These are phyloP conservation scores for Lycaon pictus DNA, from an alignment of 2,113 vertebrate genomes.

Conservation along the genomic window DNA sequence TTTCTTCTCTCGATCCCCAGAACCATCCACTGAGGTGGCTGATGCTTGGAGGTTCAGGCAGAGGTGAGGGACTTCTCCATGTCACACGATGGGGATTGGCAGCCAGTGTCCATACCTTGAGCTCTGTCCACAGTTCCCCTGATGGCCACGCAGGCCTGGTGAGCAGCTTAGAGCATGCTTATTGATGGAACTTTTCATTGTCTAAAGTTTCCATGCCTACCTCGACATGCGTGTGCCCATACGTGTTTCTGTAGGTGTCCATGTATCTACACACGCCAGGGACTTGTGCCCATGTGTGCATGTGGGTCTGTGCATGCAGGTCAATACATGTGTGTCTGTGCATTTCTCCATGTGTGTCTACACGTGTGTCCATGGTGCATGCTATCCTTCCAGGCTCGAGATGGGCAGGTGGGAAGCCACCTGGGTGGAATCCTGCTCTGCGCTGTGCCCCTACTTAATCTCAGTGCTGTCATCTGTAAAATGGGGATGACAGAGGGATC, in stretches of 20 bases:
- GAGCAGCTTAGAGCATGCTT: no score
- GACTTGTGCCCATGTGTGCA: no score
- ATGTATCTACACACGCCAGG: no score
- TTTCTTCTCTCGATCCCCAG: not conserved
- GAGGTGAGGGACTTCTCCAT: not conserved
- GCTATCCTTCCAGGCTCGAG: no score
- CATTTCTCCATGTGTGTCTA: not conserved
- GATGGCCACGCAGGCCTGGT: not conserved
- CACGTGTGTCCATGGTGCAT: accelerated
- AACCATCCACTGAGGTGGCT: not conserved
- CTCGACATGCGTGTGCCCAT: not conserved
- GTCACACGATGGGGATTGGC: not conserved
- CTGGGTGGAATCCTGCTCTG: not conserved
- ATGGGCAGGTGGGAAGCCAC: not conserved
- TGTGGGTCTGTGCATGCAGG: accelerated
- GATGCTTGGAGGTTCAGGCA: not conserved
- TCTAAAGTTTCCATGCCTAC: accelerated
- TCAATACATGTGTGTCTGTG: no score
- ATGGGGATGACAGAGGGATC: no score
- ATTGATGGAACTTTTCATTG: no score
- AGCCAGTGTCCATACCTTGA: no score
- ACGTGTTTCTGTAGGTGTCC: not conserved
- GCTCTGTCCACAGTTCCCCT: not conserved
- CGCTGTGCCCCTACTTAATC: not conserved
- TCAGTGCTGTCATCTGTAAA: not conserved